These are phyloP conservation scores for Epinotia ramella DNA, from an alignment of 2,888 invertebrate species.

Conservation along the genomic window DNA sequence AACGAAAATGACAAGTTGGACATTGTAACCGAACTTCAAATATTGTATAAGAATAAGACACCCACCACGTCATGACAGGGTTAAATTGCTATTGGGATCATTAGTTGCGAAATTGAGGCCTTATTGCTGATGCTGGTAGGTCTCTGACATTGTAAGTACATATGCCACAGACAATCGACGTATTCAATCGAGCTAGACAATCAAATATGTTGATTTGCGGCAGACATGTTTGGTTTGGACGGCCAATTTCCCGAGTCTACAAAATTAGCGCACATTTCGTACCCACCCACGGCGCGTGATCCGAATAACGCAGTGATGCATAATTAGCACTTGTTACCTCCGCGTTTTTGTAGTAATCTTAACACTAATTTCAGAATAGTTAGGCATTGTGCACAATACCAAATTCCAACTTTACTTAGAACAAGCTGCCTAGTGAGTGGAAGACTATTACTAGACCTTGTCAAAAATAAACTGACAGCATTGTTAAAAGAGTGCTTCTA, in stretches of 20 bases:
- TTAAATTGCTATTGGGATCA: no score
- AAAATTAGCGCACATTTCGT: slow-evolving; percentile 17
- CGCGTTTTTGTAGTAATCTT: not conserved
- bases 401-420: no score
- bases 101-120: no score
- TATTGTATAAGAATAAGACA: no score
- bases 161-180: not conserved
- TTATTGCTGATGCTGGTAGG: not conserved
- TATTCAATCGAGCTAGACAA: slow-evolving; percentile 20
- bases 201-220: slow-evolving; percentile 19
- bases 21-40: no score
- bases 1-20: no score
- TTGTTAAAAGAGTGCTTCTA: no score
- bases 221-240: slow-evolving; percentile 16
- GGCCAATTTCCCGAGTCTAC: not conserved
- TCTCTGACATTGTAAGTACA: not conserved
- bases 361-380: not conserved
- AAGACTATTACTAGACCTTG: no score
- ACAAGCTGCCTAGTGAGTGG: no score
- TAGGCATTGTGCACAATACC: no score
- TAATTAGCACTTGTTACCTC: not conserved
- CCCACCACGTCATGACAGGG: no score
- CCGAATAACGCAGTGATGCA: slow-evolving; percentile 1
- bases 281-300: slow-evolving; percentile 12
- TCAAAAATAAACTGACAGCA: no score